Base-by-base conservation (phyloP, 2,797 vertebrate species). In the Epinephelus malabaricus region DNA sequence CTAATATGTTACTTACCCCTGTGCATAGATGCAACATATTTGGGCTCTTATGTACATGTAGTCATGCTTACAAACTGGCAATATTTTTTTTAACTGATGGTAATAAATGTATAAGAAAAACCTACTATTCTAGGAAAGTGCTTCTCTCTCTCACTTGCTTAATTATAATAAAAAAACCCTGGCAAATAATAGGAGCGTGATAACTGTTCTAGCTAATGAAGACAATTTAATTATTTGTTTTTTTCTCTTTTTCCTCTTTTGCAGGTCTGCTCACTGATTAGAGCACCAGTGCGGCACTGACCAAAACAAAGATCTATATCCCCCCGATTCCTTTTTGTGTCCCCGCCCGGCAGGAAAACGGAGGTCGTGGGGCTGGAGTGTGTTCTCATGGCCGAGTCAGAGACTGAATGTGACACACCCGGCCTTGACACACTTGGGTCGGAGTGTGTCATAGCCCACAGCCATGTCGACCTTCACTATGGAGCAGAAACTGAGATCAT, bases 371-470 rank as follows among this genome's bases (percentile, higher is more conserved):
- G 95, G 94, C 91, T 96, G 95, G 96, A 96, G 95, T 96, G 95
- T 92, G 95, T 96, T 82, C 95, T 96, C 92, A 96, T 96, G 96
- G 95, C 95, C 17, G 96, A 96, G 95, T 96, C 96, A 94, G 96
- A 96, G 95, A 96, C 95, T 95, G 95, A 96, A 87, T 96, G 96
- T 95, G 96, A 96, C 95, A 96, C 96, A 77, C 94, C 96, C 75
- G 96, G 96, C 92, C 95, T 96, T 86, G 96, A 96, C 94, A 96
- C 96, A 43, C 94, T 96, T 92, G 96, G 96, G 94, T 96, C 96
- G 92, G 96, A 96, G 95, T 96, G 96, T 95, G 95, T 96, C 94
- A 96, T 96, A 87, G 95, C 96, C 88, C 96, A 96, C 84, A 96
- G 95, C 86, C 96, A 96, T 92, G 96, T 96, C 84, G 96, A 96